Percentiles rank a stretch among this genome's conserved stretches.
Evolutionary conservation across 2,113 vertebrate species (phyloP).

Genomic region (Poeciliopsis prolifica): DNA sequence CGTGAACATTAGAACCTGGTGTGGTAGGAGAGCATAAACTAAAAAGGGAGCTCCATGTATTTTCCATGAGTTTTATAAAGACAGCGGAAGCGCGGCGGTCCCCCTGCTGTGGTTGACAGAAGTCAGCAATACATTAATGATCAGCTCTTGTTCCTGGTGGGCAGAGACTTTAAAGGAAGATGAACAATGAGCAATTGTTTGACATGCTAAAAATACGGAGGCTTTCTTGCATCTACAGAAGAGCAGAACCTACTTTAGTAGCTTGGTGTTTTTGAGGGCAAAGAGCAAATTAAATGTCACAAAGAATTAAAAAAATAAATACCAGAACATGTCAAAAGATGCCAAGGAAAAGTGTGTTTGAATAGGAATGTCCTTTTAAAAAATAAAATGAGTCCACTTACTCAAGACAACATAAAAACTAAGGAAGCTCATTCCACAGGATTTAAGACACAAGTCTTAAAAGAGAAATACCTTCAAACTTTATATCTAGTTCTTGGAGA

Average conservation of each 20-base stretch:
- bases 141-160: not conserved
- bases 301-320: not conserved
- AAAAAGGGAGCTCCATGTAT: not conserved
- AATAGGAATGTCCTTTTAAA: not conserved
- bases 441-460: not conserved
- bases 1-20: not conserved
- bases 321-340: not conserved
- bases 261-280: not conserved
- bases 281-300: not conserved
- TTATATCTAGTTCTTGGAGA: not conserved
- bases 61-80: conserved; percentile 16
- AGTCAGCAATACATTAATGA: conserved; percentile 3
- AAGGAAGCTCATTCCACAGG: not conserved
- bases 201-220: not conserved
- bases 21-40: not conserved
- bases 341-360: not conserved
- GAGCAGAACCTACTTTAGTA: not conserved
- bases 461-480: not conserved
- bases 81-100: conserved; percentile 5
- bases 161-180: conserved; percentile 11
- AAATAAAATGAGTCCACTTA: not conserved
- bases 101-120: conserved; percentile 10
- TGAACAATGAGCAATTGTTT: conserved; percentile 5
- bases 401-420: not conserved
- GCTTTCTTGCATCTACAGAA: not conserved